Conservation (phyloP, 2,888 invertebrate species). For the Tribolium freemani region DNA sequence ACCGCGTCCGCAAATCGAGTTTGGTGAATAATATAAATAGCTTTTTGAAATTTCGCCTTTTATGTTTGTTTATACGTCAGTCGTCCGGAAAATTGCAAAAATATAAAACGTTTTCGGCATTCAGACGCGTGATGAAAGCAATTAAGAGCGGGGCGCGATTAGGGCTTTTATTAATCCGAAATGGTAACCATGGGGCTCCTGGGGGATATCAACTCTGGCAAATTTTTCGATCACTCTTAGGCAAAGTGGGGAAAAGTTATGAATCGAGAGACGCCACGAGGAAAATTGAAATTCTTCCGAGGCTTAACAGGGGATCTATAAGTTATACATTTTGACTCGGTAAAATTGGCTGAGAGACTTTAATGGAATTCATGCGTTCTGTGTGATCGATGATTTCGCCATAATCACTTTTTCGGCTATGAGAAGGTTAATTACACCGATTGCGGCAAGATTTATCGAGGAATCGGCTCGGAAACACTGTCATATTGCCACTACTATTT, state of each 20-base stretch:
- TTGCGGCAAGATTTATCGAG: slow-evolving; percentile 20
- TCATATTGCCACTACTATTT: slow-evolving; percentile 34
- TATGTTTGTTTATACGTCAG: slow-evolving; percentile 39
- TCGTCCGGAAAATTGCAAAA: slow-evolving; percentile 37
- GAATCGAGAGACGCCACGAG: slow-evolving; percentile 37
- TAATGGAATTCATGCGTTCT: slow-evolving; percentile 38
- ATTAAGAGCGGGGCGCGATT: slow-evolving; percentile 33
- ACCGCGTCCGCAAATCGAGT: slow-evolving; percentile 13
- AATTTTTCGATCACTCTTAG: slow-evolving; percentile 39
- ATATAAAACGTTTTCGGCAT: slow-evolving; percentile 37
- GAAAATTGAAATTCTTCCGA: slow-evolving; percentile 46
- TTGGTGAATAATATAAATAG: slow-evolving; percentile 35
- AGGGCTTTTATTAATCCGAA: slow-evolving; percentile 31
- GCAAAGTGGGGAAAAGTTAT: slow-evolving; percentile 37
- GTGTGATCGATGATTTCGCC: slow-evolving; percentile 34
- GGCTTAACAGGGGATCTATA: slow-evolving; percentile 46
- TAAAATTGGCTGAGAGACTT: slow-evolving; percentile 38
- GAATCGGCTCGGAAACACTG: slow-evolving; percentile 20
- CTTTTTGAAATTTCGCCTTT: slow-evolving; percentile 38
- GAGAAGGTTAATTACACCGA: slow-evolving; percentile 18
- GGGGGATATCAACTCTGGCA: slow-evolving; percentile 30
- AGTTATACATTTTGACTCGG: slow-evolving; percentile 43
- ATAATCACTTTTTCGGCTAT: slow-evolving; percentile 1
- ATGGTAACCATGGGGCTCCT: slow-evolving; percentile 17
- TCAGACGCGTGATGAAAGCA: slow-evolving; percentile 31